phyloP scores from a whole-genome alignment of 2,113 vertebrate species.

The Dicrurus megarhynchus region DNA sequence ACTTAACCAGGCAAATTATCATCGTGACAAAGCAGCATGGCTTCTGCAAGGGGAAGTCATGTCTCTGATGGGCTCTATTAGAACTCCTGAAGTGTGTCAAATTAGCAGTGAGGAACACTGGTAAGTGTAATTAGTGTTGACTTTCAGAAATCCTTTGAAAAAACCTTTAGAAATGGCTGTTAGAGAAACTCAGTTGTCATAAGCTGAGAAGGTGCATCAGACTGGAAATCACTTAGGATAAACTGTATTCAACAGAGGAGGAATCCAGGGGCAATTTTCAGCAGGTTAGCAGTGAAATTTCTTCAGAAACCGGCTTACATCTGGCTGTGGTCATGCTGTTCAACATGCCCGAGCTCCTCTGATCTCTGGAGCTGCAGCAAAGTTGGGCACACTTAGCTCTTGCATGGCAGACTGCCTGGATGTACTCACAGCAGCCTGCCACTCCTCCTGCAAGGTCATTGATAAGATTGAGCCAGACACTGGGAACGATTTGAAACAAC shows the following conservation, averaged over 20 bases:
- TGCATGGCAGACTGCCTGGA: not conserved
- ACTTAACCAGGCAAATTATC: conserved; percentile 31
- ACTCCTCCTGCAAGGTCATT: not conserved
- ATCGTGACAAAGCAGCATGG: not conserved
- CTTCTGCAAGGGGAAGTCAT: conserved; percentile 16
- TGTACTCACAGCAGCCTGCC: not conserved
- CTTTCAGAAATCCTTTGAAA: conserved; percentile 51
- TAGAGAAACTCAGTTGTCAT: not conserved
- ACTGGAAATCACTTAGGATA: not conserved
- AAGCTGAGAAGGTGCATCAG: not conserved
- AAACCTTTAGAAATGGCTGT: conserved; percentile 34
- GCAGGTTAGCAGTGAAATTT: not conserved
- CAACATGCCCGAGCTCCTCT: not conserved
- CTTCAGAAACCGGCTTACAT: not conserved
- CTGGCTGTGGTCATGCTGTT: not conserved
- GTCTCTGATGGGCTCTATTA: conserved; percentile 13
- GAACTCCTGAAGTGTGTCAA: conserved; percentile 46
- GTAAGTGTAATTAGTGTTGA: conserved; percentile 1
- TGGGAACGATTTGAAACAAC: not conserved
- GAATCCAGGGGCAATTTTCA: not conserved
- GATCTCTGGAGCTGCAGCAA: not conserved
- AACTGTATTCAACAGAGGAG: not conserved
- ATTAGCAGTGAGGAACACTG: conserved; percentile 25
- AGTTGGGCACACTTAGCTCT: not conserved
- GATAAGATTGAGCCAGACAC: not conserved